Base-by-base conservation (phyloP, 1,140 invertebrate species). In the Laupala kohalensis region DNA sequence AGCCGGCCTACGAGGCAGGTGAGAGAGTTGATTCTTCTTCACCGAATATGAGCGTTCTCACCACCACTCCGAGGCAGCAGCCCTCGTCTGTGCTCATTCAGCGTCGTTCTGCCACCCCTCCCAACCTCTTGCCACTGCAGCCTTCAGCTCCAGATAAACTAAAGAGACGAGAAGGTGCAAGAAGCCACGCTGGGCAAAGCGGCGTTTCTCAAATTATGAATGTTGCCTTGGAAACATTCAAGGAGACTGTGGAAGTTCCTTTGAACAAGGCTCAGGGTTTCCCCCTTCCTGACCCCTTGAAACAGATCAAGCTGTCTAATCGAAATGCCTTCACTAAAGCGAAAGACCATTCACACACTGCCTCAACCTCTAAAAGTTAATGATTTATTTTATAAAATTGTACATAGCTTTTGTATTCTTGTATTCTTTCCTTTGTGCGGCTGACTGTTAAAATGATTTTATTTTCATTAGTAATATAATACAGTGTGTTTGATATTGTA, bases 1-100 rank as follows among this genome's bases (percentile, higher is more conserved):
- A 72, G 53, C 67, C 67, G 27, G 71, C 71, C 23, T 72, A 69
- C 29, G 71, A 72, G 25, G 71, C 71, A 3, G 71, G 71, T 2
- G 71, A 72, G 26, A 26, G 71, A n/a, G 12, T 25, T 6, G 65
- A 71, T 13, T 19, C 4, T 53, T 53, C 37, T 53, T 19, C n/a
- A n/a, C n/a, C n/a, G n/a, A n/a, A n/a, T n/a, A n/a, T 12, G 64
- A 12, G 23, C n/a, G 67, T 29, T 26, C 27, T 19, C 67, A 25
- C 25, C 67, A 28, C 64, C 23, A 23, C 64, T 66, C 6, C 64
- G 23, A 6, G 23, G n/a, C 29, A 29, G 23, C 64, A 66, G 24
- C 28, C 13, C 37, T 62, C 30, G 6, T 23, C 2, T 12, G 23
- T 4, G 19, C 12, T 13, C n/a, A 15, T 15, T n/a, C n/a, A n/a